Evolutionary conservation across 2,113 vertebrate species (phyloP).

Genomic region (Balaeniceps rex): DNA sequence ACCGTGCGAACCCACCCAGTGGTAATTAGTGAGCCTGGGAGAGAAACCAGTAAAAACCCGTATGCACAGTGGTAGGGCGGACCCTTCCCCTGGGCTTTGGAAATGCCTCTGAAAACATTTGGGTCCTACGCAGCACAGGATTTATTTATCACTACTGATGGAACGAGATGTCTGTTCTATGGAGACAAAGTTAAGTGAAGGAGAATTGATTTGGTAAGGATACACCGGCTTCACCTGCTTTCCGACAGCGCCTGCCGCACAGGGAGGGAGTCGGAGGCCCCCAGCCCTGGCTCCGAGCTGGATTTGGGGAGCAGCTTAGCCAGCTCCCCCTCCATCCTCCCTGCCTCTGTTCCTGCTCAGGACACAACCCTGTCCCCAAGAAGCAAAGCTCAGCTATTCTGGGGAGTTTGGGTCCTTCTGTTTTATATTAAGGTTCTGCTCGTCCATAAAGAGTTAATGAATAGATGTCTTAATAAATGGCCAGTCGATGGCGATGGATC

Average conservation of each 20-base stretch:
- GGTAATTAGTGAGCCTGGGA: neutral
- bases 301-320: neutral
- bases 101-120: neutral
- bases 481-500: neutral
- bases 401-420: fast-evolving
- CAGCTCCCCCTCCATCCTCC: neutral
- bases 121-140: neutral
- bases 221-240: neutral
- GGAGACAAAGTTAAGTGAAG: neutral
- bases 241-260: fast-evolving
- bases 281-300: neutral
- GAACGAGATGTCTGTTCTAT: fast-evolving
- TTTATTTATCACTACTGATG: neutral
- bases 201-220: neutral
- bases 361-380: neutral
- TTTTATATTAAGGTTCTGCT: neutral
- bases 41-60: neutral
- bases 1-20: fast-evolving
- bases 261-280: fast-evolving
- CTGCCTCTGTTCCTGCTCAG: neutral
- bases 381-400: neutral
- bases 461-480: neutral
- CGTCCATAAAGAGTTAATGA: neutral
- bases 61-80: neutral
- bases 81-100: neutral